A percentile compares a stretch with the other conserved stretches of the same genome.
These are phyloP conservation scores for Tragelaphus buxtoni DNA, from an alignment of 2,113 vertebrate genomes.

Conservation along the genomic window DNA sequence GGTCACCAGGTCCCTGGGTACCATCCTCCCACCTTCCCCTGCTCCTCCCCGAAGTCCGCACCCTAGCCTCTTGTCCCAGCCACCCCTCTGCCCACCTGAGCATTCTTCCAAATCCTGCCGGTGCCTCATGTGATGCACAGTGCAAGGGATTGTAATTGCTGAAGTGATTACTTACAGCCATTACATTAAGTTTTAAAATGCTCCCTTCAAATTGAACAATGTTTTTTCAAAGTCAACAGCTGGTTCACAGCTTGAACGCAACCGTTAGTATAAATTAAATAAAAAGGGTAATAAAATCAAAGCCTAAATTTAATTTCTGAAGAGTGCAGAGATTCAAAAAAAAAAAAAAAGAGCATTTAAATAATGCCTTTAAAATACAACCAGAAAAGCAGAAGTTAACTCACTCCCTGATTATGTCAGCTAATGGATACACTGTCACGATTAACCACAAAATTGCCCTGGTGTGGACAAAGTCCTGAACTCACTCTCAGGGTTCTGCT, in stretches of 20 bases:
- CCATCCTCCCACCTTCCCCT: no score
- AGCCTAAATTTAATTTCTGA: constrained; percentile 84
- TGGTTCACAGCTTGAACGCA: constrained; percentile 86
- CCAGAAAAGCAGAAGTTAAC: constrained; percentile 74
- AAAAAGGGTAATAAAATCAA: constrained; percentile 86
- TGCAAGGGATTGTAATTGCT: constrained; percentile 67
- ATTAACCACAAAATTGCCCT: neutral
- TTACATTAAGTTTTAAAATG: constrained; percentile 82
- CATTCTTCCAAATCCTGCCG: constrained; percentile 33
- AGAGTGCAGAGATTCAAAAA: constrained; percentile 69
- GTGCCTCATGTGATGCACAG: neutral
- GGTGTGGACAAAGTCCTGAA: neutral
- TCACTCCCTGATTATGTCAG: constrained; percentile 52
- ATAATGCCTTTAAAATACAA: constrained; percentile 77
- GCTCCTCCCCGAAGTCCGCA: neutral
- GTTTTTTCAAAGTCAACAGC: constrained; percentile 87
- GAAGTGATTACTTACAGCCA: constrained; percentile 81
- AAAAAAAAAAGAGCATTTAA: constrained; percentile 57
- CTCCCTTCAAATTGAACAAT: constrained; percentile 84
- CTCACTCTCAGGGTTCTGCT: constrained; percentile 38
- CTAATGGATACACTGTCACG: neutral
- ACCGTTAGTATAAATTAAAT: constrained; percentile 87
- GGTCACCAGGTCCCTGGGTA: neutral
- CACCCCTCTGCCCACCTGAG: neutral
- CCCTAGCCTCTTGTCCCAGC: neutral